phyloP scores from a whole-genome alignment of 2,113 vertebrate genomes.

The Lampris megalopsis region DNA sequence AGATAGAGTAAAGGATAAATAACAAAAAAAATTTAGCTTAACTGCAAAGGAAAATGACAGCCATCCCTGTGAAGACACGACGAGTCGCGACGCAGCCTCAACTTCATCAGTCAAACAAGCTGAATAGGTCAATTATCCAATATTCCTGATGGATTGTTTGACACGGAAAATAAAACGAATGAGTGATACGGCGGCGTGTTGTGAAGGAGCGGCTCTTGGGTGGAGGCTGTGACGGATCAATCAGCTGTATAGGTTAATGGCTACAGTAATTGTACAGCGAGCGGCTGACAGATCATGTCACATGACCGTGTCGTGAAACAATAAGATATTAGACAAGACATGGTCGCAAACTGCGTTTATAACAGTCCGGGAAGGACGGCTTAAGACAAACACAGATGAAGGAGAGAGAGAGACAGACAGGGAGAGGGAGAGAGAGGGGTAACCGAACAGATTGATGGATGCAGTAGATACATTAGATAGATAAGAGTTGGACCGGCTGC shows the following conservation, averaged over 20 bases:
- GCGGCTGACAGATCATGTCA: slow-evolving; percentile 52
- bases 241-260: slow-evolving; percentile 67
- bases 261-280: slow-evolving; percentile 49
- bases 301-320: slow-evolving; percentile 21
- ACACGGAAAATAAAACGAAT: slow-evolving; percentile 37
- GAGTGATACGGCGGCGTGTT: slow-evolving; percentile 31
- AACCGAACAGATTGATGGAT: slow-evolving; percentile 36
- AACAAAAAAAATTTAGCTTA: background rate
- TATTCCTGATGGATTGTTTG: slow-evolving; percentile 53
- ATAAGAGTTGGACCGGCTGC: background rate
- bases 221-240: slow-evolving; percentile 50
- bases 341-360: background rate
- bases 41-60: background rate
- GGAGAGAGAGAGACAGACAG: background rate
- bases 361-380: background rate
- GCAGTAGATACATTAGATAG: too few relatives aligned
- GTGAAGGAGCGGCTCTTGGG: slow-evolving; percentile 48
- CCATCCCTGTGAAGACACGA: background rate
- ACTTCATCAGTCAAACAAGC: slow-evolving; percentile 50
- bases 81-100: slow-evolving; percentile 7
- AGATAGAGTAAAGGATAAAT: background rate
- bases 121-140: slow-evolving; percentile 68
- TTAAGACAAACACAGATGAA: background rate
- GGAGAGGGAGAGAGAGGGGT: slow-evolving; percentile 1
- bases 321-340: background rate